Conservation (phyloP, 2,888 invertebrate species). For the Parochlus steinenii region DNA sequence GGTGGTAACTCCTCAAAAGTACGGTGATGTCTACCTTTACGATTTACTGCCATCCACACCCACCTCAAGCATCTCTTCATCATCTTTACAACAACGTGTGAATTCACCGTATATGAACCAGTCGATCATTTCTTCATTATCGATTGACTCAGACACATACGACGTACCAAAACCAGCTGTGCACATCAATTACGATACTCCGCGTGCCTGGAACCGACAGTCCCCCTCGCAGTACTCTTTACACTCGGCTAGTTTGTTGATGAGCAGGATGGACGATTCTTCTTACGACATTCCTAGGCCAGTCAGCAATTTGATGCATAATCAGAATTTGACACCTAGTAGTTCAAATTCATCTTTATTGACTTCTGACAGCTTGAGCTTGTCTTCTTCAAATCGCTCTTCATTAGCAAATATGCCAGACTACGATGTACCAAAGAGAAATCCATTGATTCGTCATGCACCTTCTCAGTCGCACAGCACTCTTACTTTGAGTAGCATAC, state of each 20-base stretch:
- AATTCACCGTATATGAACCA: slow-evolving; percentile 23
- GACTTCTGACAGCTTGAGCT: slow-evolving; percentile 41
- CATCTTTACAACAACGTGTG: slow-evolving; percentile 13
- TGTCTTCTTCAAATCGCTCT: slow-evolving; percentile 35
- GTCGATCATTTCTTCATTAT: slow-evolving; percentile 20
- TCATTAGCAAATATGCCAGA: slow-evolving; percentile 43
- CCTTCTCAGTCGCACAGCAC: slow-evolving; percentile 14
- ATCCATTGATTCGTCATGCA: slow-evolving; percentile 23
- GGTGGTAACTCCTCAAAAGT: slow-evolving; percentile 53
- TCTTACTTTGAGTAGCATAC: slow-evolving; percentile 8
- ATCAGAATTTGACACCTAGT: slow-evolving; percentile 44
- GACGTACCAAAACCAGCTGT: slow-evolving; percentile 47
- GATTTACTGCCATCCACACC: slow-evolving; percentile 36
- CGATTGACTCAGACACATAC: slow-evolving; percentile 25
- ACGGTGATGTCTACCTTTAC: slow-evolving; percentile 56
- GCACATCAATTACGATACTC: slow-evolving; percentile 37
- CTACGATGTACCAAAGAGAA: slow-evolving; percentile 47
- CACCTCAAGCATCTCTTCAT: slow-evolving; percentile 19
- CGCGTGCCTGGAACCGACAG: slow-evolving; percentile 32
- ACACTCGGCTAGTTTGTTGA: slow-evolving; percentile 7
- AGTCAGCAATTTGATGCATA: slow-evolving; percentile 26
- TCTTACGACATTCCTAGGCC: slow-evolving; percentile 50
- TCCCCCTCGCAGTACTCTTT: slow-evolving; percentile 5
- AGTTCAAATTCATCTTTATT: slow-evolving; percentile 49
- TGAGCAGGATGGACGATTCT: slow-evolving; percentile 27